Percentiles rank a stretch among this genome's conserved stretches.
phyloP scores from a whole-genome alignment of 2,797 vertebrate genomes.

The Platyrinchus mystaceus region DNA sequence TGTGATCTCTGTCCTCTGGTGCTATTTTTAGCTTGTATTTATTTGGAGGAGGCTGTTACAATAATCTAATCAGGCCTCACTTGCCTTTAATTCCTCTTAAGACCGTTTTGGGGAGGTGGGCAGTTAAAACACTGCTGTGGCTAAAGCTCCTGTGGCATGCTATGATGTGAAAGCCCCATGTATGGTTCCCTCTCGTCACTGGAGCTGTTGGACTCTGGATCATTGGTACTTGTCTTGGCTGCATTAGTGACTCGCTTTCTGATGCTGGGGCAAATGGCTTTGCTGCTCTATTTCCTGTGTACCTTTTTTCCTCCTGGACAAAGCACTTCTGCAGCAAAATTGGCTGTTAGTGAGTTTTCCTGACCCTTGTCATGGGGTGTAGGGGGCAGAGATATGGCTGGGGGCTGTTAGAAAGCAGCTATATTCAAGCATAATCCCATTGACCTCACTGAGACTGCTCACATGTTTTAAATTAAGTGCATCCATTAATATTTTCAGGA shows the following conservation, averaged over 20 bases:
- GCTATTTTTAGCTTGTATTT: conserved; percentile 41
- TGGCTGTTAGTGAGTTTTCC: neutral
- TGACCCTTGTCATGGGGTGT: neutral
- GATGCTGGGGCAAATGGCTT: neutral
- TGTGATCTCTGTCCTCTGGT: neutral
- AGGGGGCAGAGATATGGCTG: neutral
- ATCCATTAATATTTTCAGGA: conserved; percentile 22
- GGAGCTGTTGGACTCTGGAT: neutral
- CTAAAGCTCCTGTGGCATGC: neutral
- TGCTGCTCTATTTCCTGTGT: neutral
- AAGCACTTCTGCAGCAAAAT: neutral
- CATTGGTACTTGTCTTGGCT: neutral
- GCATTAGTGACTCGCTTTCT: neutral
- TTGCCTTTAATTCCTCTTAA: neutral
- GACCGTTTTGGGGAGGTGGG: neutral
- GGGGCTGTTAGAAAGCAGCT: neutral
- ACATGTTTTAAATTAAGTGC: conserved; percentile 12
- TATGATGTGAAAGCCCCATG: neutral
- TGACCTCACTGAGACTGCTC: conserved; percentile 9
- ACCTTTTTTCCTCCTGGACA: neutral
- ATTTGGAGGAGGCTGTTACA: neutral
- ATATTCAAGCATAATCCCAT: neutral
- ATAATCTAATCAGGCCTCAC: neutral
- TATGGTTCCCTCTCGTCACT: neutral
- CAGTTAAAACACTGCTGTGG: neutral